Conservation (phyloP, 1,140 invertebrate species). For the Polypedilum vanderplanki region DNA sequence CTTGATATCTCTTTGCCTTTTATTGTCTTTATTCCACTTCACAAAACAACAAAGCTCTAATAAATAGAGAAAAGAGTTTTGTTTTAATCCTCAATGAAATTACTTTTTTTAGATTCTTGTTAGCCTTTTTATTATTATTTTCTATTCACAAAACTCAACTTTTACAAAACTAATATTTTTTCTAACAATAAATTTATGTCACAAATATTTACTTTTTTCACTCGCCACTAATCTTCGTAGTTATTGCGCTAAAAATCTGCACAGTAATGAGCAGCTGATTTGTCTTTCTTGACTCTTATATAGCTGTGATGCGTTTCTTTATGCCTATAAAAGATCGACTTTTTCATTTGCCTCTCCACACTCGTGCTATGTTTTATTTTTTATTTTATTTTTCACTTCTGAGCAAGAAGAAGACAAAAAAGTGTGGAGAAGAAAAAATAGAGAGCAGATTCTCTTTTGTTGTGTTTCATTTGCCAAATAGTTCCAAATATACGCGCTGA, state of each 20-base stretch:
- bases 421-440: neutral
- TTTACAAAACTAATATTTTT: no score
- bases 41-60: no score
- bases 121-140: no score
- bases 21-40: no score
- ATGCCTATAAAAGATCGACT: neutral
- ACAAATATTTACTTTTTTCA: neutral
- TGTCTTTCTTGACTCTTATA: conserved; percentile 12
- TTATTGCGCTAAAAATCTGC: neutral
- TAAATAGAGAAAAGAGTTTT: no score
- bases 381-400: conserved; percentile 1
- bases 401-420: neutral
- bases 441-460: neutral
- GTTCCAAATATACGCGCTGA: neutral
- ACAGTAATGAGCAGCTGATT: conserved; percentile 11
- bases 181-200: no score
- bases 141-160: no score
- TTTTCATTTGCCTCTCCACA: neutral
- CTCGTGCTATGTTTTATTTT: neutral
- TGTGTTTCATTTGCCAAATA: neutral
- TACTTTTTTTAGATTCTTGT: no score
- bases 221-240: neutral
- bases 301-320: neutral
- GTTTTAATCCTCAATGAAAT: no score
- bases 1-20: no score